Percentiles rank a stretch among this genome's conserved stretches.
These are phyloP conservation scores for Trichonephila clavipes DNA, from an alignment of 1,140 invertebrate genomes.

Conservation along the genomic window DNA sequence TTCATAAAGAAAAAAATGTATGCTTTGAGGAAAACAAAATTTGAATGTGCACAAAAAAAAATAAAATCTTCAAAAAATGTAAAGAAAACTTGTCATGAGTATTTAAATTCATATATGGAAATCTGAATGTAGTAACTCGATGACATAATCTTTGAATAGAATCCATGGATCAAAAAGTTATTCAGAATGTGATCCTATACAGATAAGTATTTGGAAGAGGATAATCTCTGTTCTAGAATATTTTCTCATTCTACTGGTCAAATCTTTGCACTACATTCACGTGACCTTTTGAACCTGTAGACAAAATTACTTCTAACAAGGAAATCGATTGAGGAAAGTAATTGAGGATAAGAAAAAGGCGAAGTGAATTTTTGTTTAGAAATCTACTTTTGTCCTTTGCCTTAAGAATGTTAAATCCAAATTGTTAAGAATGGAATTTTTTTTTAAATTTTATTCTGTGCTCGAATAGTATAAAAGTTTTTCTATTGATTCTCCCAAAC, in stretches of 20 bases:
- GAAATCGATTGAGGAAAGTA: not conserved
- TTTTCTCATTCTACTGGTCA: not conserved
- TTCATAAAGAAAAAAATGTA: too few relatives aligned
- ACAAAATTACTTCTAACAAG: not conserved
- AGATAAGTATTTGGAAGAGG: not conserved
- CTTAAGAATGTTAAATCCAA: not conserved
- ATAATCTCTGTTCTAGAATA: not conserved
- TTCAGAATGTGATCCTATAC: not conserved
- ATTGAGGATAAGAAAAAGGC: not conserved
- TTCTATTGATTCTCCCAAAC: too few relatives aligned
- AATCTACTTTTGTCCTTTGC: not conserved
- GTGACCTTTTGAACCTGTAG: slow-evolving; percentile 1
- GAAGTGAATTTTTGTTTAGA: not conserved
- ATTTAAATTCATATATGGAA: too few relatives aligned
- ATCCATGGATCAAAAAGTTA: not conserved
- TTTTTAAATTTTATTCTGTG: not conserved
- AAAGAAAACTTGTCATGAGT: too few relatives aligned
- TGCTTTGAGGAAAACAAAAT: too few relatives aligned
- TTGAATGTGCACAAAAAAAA: too few relatives aligned
- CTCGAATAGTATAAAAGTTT: not conserved
- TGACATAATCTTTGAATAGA: not conserved
- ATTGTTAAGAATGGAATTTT: not conserved
- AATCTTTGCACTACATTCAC: not conserved
- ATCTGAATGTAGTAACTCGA: too few relatives aligned
- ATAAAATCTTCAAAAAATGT: too few relatives aligned